Conservation (phyloP, 2,797 vertebrate genomes). For the Podarcis siculus region DNA sequence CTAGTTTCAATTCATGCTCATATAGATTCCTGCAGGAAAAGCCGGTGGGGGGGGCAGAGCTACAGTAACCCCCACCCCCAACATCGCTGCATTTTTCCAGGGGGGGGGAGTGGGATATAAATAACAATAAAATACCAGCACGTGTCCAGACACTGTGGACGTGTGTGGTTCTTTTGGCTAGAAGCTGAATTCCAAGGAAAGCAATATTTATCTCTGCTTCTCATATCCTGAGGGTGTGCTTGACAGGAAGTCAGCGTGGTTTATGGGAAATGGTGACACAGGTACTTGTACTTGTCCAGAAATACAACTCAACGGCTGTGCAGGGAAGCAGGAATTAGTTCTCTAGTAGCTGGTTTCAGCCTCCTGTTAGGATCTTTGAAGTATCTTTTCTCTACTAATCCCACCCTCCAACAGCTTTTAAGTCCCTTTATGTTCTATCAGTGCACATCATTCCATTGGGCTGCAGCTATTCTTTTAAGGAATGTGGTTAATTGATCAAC, state of each 20-base stretch:
- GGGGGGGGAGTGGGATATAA: too few species aligned
- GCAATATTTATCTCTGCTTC: neutral
- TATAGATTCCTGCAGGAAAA: too few species aligned
- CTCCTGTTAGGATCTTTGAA: neutral
- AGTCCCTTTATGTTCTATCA: neutral
- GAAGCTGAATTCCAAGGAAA: neutral
- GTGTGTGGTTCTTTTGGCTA: neutral
- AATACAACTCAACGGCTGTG: neutral
- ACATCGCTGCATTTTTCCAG: too few species aligned
- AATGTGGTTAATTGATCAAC: neutral
- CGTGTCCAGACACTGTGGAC: neutral
- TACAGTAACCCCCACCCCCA: too few species aligned
- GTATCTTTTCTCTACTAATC: neutral
- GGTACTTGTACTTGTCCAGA: neutral
- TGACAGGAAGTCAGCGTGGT: neutral
- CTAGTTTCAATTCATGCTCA: too few species aligned
- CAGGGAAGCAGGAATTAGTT: neutral
- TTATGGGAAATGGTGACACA: neutral
- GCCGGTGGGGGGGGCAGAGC: too few species aligned
- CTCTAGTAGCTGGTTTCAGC: neutral
- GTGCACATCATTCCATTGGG: too few species aligned
- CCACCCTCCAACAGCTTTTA: neutral
- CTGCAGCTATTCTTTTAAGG: neutral
- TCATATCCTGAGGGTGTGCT: neutral
- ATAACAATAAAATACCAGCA: neutral